A percentile compares a stretch with the other conserved stretches of the same genome.
Conservation (phyloP, 2,113 vertebrate species). For the Mirza zaza region DNA sequence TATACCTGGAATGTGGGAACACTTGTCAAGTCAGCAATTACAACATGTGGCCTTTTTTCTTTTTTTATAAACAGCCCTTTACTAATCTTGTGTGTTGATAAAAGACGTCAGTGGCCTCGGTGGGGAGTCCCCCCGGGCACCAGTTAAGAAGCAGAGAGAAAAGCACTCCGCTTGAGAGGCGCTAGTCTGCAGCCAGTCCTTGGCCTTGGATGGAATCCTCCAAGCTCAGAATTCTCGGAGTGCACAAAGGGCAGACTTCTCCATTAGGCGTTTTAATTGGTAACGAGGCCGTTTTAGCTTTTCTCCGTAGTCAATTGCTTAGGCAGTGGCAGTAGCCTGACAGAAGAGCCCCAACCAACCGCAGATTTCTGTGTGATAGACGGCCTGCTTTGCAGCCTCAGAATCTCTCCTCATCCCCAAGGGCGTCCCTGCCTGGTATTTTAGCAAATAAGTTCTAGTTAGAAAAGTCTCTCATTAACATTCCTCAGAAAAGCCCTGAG, state of each 20-base stretch:
- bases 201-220: no score
- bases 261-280: rapidly evolving
- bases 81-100: no score
- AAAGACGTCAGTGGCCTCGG: rapidly evolving
- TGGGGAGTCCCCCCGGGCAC: not conserved
- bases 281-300: not conserved
- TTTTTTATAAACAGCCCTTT: not conserved
- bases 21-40: rapidly evolving
- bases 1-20: not conserved
- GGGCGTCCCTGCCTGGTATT: slow-evolving; percentile 54
- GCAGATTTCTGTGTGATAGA: slow-evolving; percentile 44
- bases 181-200: not conserved
- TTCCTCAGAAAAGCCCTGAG: slow-evolving; percentile 65
- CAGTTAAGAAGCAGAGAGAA: not conserved
- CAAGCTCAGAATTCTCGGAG: not conserved
- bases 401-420: slow-evolving; percentile 65
- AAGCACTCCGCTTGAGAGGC: not conserved
- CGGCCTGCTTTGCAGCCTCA: slow-evolving; percentile 64
- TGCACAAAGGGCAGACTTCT: not conserved
- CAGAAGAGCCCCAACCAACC: not conserved
- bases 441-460: slow-evolving; percentile 51
- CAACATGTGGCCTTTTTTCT: not conserved
- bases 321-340: not conserved
- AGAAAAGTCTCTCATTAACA: slow-evolving; percentile 78
- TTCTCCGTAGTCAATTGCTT: not conserved